Evolutionary conservation across 2,888 invertebrate species (phyloP).

Genomic region (Hydriomena furcata): DNA sequence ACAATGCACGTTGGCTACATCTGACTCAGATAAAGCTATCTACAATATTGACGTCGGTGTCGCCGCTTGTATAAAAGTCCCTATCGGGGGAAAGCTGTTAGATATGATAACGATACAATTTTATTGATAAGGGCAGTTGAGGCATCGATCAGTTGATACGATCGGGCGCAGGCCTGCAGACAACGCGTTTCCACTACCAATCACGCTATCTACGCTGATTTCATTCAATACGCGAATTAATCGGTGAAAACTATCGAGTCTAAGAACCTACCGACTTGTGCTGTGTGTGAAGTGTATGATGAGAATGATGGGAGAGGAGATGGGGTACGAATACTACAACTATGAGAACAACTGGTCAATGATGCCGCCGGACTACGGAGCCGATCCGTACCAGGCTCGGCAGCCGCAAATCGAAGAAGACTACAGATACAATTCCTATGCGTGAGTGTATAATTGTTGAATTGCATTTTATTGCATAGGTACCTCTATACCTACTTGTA

Average conservation of each 20-base stretch:
- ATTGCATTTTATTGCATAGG: background rate
- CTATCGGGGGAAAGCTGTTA: constrained; percentile 75
- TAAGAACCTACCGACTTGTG: constrained; percentile 7
- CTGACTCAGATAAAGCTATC: constrained; percentile 71
- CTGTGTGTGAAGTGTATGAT: constrained; percentile 57
- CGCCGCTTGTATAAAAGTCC: constrained; percentile 70
- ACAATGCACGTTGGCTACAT: constrained; percentile 57
- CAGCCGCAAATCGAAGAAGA: constrained; percentile 85
- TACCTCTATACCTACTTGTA: no score
- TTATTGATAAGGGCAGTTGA: constrained; percentile 77
- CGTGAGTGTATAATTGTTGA: constrained; percentile 79
- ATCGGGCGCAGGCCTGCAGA: constrained; percentile 41
- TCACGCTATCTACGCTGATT: constrained; percentile 45
- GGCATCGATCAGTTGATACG: constrained; percentile 78
- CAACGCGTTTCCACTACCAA: constrained; percentile 31
- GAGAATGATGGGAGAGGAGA: constrained; percentile 84
- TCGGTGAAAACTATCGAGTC: constrained; percentile 27
- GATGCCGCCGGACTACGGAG: constrained; percentile 88
- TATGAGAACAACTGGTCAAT: constrained; percentile 88
- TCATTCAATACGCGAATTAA: constrained; percentile 37
- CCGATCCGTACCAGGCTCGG: constrained; percentile 70
- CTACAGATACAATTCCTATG: constrained; percentile 85
- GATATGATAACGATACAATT: constrained; percentile 81
- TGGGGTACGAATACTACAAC: constrained; percentile 82
- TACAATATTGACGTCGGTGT: constrained; percentile 61